Conservation (phyloP, 2,888 invertebrate species). For the Thymelicus lineola region DNA sequence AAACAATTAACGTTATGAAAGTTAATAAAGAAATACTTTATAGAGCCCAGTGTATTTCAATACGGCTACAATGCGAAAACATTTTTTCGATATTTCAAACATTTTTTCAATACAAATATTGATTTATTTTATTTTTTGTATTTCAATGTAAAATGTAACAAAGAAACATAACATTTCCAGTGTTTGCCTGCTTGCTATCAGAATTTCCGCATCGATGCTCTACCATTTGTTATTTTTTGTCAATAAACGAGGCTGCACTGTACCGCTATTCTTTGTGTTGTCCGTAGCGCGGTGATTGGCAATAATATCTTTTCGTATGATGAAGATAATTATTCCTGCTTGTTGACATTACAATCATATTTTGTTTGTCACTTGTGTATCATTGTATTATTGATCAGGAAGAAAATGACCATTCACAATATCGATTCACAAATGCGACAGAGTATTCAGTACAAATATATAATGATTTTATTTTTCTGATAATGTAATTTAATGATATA, state of each 20-base stretch:
- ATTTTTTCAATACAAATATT: conserved; percentile 5
- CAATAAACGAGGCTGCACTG: conserved; percentile 56
- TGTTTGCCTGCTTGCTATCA: conserved; percentile 58
- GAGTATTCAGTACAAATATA: too few species aligned
- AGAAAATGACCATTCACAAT: too few species aligned
- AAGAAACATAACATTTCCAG: conserved; percentile 53
- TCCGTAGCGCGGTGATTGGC: conserved; percentile 55
- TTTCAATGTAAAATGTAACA: conserved; percentile 38
- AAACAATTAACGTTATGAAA: not conserved
- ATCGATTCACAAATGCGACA: too few species aligned
- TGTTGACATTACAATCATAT: not conserved
- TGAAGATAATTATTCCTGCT: conserved; percentile 11
- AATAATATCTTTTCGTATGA: conserved; percentile 48
- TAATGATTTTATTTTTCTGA: too few species aligned
- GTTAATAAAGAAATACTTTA: not conserved
- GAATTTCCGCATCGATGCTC: conserved; percentile 56
- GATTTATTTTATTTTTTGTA: conserved; percentile 11
- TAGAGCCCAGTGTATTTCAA: not conserved
- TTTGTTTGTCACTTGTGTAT: not conserved
- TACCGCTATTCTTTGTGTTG: conserved; percentile 57
- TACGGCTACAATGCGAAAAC: not conserved
- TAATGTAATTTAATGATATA: too few species aligned
- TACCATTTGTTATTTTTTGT: conserved; percentile 54
- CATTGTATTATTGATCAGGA: not conserved
- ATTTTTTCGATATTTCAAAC: too few species aligned